Conservation (phyloP, 1,140 invertebrate species). For the Panagrolaimus sp. region DNA sequence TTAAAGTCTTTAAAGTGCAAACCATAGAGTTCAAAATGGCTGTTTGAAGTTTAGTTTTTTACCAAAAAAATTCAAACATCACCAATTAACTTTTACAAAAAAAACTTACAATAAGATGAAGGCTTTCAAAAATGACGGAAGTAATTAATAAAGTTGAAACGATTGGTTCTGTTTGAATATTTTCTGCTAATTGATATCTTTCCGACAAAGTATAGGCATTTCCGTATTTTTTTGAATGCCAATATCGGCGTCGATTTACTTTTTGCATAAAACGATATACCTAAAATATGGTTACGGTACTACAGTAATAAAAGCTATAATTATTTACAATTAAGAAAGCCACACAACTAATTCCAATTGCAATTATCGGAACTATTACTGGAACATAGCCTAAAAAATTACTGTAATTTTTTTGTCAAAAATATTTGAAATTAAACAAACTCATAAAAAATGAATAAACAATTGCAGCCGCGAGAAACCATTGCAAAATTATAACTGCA, state of each 20-base stretch:
- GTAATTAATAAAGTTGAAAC: too few relatives aligned
- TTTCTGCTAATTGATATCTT: slow-evolving; percentile 6
- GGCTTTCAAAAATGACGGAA: too few relatives aligned
- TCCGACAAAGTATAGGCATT: background rate
- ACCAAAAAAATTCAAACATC: background rate
- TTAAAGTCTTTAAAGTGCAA: background rate
- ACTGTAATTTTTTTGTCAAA: too few relatives aligned
- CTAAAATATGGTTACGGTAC: background rate
- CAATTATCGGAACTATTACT: too few relatives aligned
- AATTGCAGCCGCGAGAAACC: too few relatives aligned
- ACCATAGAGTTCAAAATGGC: background rate
- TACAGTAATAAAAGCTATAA: too few relatives aligned
- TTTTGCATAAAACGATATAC: background rate
- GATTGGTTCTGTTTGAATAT: background rate
- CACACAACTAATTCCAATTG: too few relatives aligned
- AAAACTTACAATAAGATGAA: background rate
- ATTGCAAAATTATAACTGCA: too few relatives aligned
- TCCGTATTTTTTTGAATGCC: background rate
- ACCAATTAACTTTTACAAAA: background rate
- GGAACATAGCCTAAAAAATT: too few relatives aligned
- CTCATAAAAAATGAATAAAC: too few relatives aligned
- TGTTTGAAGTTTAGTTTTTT: background rate
- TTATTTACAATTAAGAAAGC: too few relatives aligned
- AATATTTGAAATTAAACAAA: too few relatives aligned
- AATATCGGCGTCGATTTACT: slow-evolving; percentile 8